These are phyloP conservation scores for Drosophila teissieri DNA, from an alignment of 1,140 invertebrate genomes.

Conservation along the genomic window DNA sequence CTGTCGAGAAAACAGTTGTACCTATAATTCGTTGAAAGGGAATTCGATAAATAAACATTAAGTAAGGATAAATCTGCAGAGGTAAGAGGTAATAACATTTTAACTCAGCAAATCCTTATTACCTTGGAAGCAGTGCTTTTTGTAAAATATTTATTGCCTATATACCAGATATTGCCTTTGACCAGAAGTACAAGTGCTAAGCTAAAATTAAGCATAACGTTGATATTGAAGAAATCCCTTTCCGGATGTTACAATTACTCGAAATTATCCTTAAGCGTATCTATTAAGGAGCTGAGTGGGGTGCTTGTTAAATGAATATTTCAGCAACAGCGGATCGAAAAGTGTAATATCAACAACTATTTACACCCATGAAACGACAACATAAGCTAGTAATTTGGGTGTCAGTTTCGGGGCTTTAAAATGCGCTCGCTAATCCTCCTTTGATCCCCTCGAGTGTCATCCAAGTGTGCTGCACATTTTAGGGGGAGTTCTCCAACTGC, in stretches of 20 bases:
- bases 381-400: constrained; percentile 25
- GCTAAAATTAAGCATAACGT: no score
- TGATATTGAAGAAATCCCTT: no score
- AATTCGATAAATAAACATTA: no score
- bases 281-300: no score
- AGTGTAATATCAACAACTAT: constrained; percentile 8
- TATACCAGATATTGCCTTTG: no score
- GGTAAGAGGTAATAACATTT: no score
- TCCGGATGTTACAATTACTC: background rate
- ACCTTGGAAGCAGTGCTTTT: no score
- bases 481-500: constrained; percentile 4
- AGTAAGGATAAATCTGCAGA: no score
- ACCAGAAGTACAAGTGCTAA: no score
- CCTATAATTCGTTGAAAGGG: background rate
- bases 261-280: background rate
- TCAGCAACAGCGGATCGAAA: background rate
- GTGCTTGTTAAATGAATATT: constrained; percentile 4
- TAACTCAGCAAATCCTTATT: no score
- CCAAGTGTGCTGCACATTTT: constrained; percentile 7
- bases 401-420: constrained; percentile 11
- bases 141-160: no score
- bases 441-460: constrained; percentile 25
- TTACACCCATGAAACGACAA: constrained; percentile 1
- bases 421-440: constrained; percentile 24
- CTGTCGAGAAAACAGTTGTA: constrained; percentile 1